Base-by-base conservation (phyloP, 2,113 vertebrate genomes). In the Corythaeola cristata region DNA sequence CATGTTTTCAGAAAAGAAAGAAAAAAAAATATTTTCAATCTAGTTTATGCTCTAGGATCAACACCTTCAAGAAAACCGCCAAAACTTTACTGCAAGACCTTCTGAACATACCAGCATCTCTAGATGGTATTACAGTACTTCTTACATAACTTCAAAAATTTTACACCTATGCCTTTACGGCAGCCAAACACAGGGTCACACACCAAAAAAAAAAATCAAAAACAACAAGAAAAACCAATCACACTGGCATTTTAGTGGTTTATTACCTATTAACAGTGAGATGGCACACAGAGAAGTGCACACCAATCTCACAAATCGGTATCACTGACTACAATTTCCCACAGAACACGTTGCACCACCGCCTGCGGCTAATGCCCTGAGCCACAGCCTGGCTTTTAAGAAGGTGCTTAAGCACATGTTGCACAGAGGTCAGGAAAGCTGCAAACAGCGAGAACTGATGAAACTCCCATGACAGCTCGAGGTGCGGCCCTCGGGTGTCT, bases 101-200 rank as follows among this genome's bases (percentile, higher is more conserved):
- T 96, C 96, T 93, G 72, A 98, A 94, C 87, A 89, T 79, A 95
- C 41, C 79, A 90, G 72, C 78, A 89, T 85, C 89, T 92, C 92
- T 92, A 96, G 89, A 69, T 95, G 63, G 78, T 93, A 96, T 96
- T 96, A 90, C 64, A 96, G 37, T 75, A 89, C 71, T 93, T 96
- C 93, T 95, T 60, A 67, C 45, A 52, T 30, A 94, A 93, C 82
- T 92, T 62, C 41, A 92, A 91, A 96, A 93, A 50, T 78, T 77
- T 93, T 75, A 93, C 88, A 94, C 52, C 64, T 97, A 20, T 91
- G 89, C 90, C 93, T 94, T 94, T 96, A 91, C 52, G 80, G 79
- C 83, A 89, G 83, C 93, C 94, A 97, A 97, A 97, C 82, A 93
- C 71, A 55, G 44, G 35, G 63, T 90, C 89, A 90, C 93, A 91